Evolutionary conservation across 2,113 vertebrate genomes (phyloP).

Genomic region (Bubalus kerabau): DNA sequence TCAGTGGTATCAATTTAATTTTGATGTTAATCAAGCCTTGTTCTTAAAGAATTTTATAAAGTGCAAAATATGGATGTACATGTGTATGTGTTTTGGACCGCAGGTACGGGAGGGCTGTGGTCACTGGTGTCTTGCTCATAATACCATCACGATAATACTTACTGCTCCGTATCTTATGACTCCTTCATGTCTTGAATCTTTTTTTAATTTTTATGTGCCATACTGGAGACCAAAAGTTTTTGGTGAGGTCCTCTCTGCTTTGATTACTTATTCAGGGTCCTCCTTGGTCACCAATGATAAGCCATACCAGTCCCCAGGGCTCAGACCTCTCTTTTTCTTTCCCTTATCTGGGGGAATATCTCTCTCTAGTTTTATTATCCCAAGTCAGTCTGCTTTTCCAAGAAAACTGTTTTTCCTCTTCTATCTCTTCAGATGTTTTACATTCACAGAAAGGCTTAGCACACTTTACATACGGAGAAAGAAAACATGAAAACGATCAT

Average conservation of each 20-base stretch:
- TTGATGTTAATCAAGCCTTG: not conserved
- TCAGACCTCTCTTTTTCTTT: not conserved
- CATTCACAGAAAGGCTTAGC: not conserved
- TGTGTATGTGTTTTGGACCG: not conserved
- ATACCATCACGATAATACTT: not conserved
- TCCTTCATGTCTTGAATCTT: not conserved
- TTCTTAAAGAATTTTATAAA: not conserved
- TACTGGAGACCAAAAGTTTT: not conserved
- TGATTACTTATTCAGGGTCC: not conserved
- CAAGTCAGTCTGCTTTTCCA: not conserved
- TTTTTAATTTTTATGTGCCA: not conserved
- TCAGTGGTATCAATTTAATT: not conserved
- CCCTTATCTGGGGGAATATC: fast-evolving
- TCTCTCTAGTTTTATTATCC: not conserved
- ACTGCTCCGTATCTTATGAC: fast-evolving
- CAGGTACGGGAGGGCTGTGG: fast-evolving
- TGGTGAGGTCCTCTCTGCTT: not conserved
- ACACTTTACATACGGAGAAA: not conserved
- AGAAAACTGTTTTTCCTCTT: not conserved
- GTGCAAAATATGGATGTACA: not conserved
- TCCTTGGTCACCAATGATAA: not conserved
- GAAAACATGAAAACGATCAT: not conserved
- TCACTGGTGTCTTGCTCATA: not conserved
- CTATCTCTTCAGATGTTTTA: not conserved
- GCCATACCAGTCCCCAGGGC: not conserved